A percentile compares a stretch with the other conserved stretches of the same genome.
phyloP scores from a whole-genome alignment of 2,797 vertebrate genomes.

The Crypturellus tataupa region DNA sequence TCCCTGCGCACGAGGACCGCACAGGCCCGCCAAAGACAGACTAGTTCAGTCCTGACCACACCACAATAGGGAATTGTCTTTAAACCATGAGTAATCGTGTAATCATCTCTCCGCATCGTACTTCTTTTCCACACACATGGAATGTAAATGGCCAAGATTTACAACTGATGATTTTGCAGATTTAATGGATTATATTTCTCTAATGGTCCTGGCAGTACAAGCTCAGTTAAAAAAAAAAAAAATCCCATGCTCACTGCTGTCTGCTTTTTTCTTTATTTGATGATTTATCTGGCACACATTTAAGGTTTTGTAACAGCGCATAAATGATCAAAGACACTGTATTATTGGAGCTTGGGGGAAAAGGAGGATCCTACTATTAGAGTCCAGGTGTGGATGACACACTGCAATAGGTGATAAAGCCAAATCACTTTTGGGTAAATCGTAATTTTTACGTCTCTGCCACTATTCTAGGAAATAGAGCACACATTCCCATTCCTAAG shows the following conservation, averaged over 20 bases:
- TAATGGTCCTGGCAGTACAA: slow-evolving; percentile 58
- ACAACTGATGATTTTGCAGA: slow-evolving; percentile 65
- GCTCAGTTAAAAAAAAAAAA: background rate
- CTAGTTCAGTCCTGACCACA: slow-evolving; percentile 68
- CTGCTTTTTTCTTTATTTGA: slow-evolving; percentile 39
- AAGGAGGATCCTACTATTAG: background rate
- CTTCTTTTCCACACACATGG: slow-evolving; percentile 52
- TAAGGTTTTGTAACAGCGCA: background rate
- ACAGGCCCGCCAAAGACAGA: slow-evolving; percentile 40
- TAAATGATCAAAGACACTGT: background rate
- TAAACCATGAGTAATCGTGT: slow-evolving; percentile 66
- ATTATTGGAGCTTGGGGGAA: background rate
- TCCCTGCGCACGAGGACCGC: slow-evolving; percentile 42
- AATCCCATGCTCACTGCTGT: slow-evolving; percentile 6
- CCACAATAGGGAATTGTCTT: slow-evolving; percentile 71
- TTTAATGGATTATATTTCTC: slow-evolving; percentile 62
- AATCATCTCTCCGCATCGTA: slow-evolving; percentile 66
- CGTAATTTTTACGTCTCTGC: background rate
- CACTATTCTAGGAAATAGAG: background rate
- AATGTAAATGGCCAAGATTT: slow-evolving; percentile 62
- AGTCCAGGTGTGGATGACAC: slow-evolving; percentile 4
- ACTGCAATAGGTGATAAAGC: background rate
- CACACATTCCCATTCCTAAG: background rate
- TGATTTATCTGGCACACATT: slow-evolving; percentile 4
- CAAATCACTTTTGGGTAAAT: background rate